Conservation (phyloP, 2,113 vertebrate genomes). For the Prietella phreatophila region DNA sequence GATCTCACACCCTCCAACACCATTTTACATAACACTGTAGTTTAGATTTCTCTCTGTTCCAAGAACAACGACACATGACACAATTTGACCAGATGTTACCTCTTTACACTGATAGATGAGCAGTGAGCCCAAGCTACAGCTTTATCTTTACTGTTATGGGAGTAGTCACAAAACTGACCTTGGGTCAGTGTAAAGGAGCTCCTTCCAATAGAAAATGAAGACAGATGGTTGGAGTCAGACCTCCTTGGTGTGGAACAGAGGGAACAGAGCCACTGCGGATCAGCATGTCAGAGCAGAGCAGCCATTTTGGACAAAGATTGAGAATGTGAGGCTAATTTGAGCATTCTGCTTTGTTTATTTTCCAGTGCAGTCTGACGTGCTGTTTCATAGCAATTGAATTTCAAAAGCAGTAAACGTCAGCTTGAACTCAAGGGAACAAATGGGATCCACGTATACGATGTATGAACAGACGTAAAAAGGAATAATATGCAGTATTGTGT, state of each 20-base stretch:
- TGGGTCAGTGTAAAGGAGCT: not conserved
- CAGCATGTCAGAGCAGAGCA: not conserved
- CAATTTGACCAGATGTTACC: constrained; percentile 3
- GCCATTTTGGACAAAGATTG: not conserved
- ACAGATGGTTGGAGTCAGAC: constrained; percentile 33
- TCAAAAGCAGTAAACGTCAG: not conserved
- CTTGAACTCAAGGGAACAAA: not conserved
- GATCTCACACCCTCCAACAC: constrained; percentile 16
- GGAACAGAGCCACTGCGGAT: constrained; percentile 3
- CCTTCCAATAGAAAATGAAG: constrained; percentile 16
- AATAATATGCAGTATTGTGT: not conserved
- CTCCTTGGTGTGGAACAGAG: not conserved
- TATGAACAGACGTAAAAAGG: not conserved
- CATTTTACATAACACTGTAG: constrained; percentile 26
- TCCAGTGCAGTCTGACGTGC: too few species aligned
- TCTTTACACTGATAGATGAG: constrained; percentile 9
- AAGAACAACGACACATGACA: not conserved
- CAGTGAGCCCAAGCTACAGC: not conserved
- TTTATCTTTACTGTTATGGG: not conserved
- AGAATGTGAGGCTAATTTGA: not conserved
- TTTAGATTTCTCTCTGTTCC: not conserved
- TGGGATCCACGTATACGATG: not conserved
- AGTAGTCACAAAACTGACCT: constrained; percentile 7
- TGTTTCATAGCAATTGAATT: not conserved
- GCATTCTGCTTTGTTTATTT: not conserved